Evolutionary conservation across 1,140 invertebrate species (phyloP).

Genomic region (Pectinophora gossypiella): DNA sequence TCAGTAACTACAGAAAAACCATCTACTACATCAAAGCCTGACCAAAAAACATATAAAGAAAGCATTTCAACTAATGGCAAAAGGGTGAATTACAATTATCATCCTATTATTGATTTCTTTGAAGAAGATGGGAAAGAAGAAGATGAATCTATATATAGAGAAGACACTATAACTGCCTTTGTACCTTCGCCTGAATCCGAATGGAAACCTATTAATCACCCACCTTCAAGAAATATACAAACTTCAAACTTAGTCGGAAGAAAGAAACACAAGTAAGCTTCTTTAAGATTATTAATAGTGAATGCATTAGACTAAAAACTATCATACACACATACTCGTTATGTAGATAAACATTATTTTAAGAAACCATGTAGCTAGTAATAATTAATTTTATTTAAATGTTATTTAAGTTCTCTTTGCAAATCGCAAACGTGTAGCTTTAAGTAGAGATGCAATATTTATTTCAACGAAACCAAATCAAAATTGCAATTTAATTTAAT

Average conservation of each 20-base stretch:
- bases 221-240: conserved; percentile 31
- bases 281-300: conserved; percentile 4
- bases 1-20: conserved; percentile 36
- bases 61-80: conserved; percentile 39
- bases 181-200: conserved; percentile 46
- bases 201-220: conserved; percentile 68
- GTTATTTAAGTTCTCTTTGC: background rate
- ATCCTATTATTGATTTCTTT: conserved; percentile 91
- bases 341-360: background rate
- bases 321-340: background rate
- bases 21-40: conserved; percentile 27
- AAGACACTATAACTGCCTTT: conserved; percentile 46
- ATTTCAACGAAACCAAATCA: conserved; percentile 48
- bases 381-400: background rate
- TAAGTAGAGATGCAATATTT: conserved; percentile 6
- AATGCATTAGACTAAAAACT: background rate
- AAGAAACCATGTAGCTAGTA: background rate
- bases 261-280: conserved; percentile 40
- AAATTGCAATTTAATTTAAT: conserved; percentile 47
- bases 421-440: background rate
- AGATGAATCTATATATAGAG: conserved; percentile 57
- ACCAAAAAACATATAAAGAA: conserved; percentile 16
- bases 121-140: conserved; percentile 60
- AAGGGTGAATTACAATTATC: conserved; percentile 88
- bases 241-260: conserved; percentile 25